Evolutionary conservation across 2,113 vertebrate genomes (phyloP), one percentile per base, ranked within the genome.

Genomic region (Phylloscopus trochilus): DNA sequence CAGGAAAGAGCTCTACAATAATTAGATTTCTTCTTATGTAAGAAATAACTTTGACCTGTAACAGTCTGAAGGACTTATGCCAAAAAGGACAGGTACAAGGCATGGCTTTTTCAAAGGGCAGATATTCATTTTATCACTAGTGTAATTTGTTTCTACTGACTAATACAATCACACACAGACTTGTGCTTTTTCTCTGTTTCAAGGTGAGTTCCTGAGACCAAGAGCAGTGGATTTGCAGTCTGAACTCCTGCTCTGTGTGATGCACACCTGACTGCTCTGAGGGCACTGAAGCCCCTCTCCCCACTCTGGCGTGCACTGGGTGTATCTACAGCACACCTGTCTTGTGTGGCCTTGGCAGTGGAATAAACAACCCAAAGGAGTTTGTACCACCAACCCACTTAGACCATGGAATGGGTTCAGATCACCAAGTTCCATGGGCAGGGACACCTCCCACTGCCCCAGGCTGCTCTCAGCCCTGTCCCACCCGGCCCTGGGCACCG

Each of bases 21-120:
- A 21, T 26, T 14, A 23, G 18, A 7, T 26, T 77, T 82, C 3
- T 68, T 64, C 72, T 41, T 16, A 46, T 2, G 1, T 3, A 13
- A 66, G 44, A 68, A 91, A 26, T 67, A 86, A 49, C 30, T 49
- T 21, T 58, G 26, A 49, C 21, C 22, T 62, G 5, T 33, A 56
- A 14, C 4, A 73, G 24, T 35, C 22, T 9, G 41, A 35, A 11
- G n/a, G 26, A 16, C 11, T 75, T n/a, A 41, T 21, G 28, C 13
- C 10, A 14, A 1, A 9, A 62, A 62, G 44, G 37, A 69, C 22
- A 66, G 46, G 11, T 15, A 49, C 0, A 24, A 51, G 1, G 10
- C 26, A 37, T 0, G 0, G 44, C 41, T 52, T 35, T 70, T 62
- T 37, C 5, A 9, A 53, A 62, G 11, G 0, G 11, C 46, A 46